phyloP scores from a whole-genome alignment of 2,113 vertebrate genomes.

The Anthoscopus minutus region DNA sequence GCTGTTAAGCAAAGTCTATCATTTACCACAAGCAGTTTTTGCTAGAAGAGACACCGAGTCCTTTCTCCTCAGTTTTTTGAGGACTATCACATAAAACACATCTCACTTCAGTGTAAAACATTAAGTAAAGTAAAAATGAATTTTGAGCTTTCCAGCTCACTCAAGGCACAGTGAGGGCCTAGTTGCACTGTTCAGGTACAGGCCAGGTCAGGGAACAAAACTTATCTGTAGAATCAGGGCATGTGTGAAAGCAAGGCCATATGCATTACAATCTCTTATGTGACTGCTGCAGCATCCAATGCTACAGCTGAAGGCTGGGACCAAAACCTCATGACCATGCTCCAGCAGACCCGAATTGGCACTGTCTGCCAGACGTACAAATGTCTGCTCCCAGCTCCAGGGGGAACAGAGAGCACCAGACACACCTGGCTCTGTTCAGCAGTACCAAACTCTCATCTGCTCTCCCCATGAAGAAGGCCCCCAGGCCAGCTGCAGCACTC shows the following conservation, averaged over 20 bases:
- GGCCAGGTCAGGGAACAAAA: background rate
- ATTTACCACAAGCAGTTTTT: background rate
- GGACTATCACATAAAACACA: background rate
- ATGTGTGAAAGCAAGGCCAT: background rate
- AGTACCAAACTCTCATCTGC: background rate
- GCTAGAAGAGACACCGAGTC: background rate
- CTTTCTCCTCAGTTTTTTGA: background rate
- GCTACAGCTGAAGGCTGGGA: background rate
- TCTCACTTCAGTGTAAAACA: background rate
- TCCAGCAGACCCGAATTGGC: background rate
- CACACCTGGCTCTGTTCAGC: background rate
- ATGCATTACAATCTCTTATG: background rate
- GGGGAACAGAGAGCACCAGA: background rate
- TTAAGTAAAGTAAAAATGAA: background rate
- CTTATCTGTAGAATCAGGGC: background rate
- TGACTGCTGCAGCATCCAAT: background rate
- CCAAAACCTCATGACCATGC: rapidly evolving
- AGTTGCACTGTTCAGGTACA: background rate
- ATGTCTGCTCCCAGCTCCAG: background rate
- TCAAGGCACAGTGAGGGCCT: background rate
- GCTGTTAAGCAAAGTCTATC: background rate
- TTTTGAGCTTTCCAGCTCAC: background rate
- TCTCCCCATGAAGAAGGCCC: background rate
- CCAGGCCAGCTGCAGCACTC: background rate
- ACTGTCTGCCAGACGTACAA: background rate